phyloP scores from a whole-genome alignment of 2,888 invertebrate species.

The Zygothrica quintamaculata region DNA sequence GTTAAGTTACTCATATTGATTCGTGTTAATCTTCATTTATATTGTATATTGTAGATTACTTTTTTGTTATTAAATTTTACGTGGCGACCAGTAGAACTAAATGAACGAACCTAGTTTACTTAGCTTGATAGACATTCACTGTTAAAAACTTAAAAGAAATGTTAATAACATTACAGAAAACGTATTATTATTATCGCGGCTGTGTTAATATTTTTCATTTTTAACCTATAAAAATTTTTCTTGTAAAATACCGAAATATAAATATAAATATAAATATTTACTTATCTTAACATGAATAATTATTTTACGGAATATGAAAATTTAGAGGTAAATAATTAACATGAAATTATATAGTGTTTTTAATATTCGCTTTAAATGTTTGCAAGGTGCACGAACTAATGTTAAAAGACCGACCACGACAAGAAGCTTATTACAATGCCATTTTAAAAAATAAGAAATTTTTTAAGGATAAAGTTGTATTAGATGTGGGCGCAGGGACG shows the following conservation, averaged over 20 bases:
- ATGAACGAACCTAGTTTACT: not conserved
- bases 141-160: too few relatives aligned
- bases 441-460: slow-evolving; percentile 88
- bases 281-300: slow-evolving; percentile 70
- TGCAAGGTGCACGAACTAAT: slow-evolving; percentile 91
- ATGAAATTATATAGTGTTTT: not conserved
- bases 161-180: not conserved
- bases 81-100: slow-evolving; percentile 33
- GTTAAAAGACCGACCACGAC: slow-evolving; percentile 91
- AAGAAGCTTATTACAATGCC: slow-evolving; percentile 91
- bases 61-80: slow-evolving; percentile 46
- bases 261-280: not conserved
- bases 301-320: slow-evolving; percentile 91
- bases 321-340: slow-evolving; percentile 87
- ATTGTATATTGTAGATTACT: not conserved
- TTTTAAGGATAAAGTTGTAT: slow-evolving; percentile 91
- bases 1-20: slow-evolving; percentile 31
- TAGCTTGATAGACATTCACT: not conserved
- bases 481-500: slow-evolving; percentile 94
- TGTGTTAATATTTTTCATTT: not conserved
- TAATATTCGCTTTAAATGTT: slow-evolving; percentile 42
- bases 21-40: slow-evolving; percentile 3
- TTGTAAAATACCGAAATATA: too few relatives aligned
- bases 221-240: slow-evolving; percentile 47
- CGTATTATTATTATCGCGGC: too few relatives aligned